Evolutionary conservation across 2,797 vertebrate genomes (phyloP), one percentile per base, ranked within the genome.

Genomic region (Mormyrops boulengeri): DNA sequence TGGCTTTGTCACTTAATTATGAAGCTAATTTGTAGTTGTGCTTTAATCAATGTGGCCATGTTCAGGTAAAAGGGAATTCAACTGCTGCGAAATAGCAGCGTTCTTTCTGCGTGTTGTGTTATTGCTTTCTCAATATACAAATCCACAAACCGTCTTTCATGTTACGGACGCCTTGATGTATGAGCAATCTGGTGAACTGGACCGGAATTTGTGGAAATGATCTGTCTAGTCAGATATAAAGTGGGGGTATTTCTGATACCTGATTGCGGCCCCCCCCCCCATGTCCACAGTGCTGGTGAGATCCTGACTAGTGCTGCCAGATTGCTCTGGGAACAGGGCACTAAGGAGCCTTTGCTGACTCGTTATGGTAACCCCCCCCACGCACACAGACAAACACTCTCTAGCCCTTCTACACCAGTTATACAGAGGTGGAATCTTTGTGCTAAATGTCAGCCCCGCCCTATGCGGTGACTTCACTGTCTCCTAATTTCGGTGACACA

Each of bases 11-110:
- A 86, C 80, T 87, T 90, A 89, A 93, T 93, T 94, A 92, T 92
- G 91, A 94, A 90, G 94, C 92, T 94, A 91, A 91, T 93, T 93
- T 94, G 93, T 93, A 93, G 92, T 92, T 94, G 92, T 85, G 14
- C 90, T 0, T 8, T 91, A 91, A 95, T 96, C 93, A 91, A 94
- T 95, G 94, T 93, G 92, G 94, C 94, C 93, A 93, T 94, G 93
- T 95, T 95, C 92, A 93, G 94, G 94, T 95, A 93, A 95, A 94
- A 94, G 94, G 93, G 93, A 92, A 94, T 95, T 93, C 93, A 93
- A 93, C 93, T 95, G 92, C 94, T 92, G 62, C 90, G 52, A 90
- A 91, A 62, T 60, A 93, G 93, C 91, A 85, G 89, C 22, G 88
- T 73, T 89, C 93, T 94, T 94, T 94, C 93, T 93, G 94, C 92